These are phyloP conservation scores for Oenanthe melanoleuca DNA, from an alignment of 2,113 vertebrate genomes.

Conservation along the genomic window DNA sequence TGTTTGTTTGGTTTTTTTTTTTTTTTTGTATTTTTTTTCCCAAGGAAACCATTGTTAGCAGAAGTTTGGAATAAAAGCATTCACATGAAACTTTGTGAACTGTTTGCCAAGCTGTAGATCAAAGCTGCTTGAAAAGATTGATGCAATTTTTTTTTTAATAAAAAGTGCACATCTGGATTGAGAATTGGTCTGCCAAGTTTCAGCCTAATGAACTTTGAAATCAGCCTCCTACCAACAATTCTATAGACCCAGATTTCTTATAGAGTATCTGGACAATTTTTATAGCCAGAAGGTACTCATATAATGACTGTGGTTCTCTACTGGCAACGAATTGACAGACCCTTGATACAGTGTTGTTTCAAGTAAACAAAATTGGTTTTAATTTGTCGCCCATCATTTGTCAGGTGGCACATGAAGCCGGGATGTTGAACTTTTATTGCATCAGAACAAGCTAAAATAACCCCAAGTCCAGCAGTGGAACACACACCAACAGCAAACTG, in stretches of 20 bases:
- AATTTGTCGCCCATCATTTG: conserved; percentile 33
- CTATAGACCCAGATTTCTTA: conserved; percentile 3
- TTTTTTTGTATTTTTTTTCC: not conserved
- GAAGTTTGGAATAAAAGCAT: not conserved
- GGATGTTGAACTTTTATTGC: not conserved
- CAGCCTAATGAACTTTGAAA: conserved; percentile 54
- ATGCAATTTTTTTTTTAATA: conserved; percentile 18
- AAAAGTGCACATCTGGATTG: conserved; percentile 65
- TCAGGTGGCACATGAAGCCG: not conserved
- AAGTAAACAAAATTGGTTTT: not conserved
- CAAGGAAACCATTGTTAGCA: not conserved
- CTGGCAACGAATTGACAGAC: conserved; percentile 7
- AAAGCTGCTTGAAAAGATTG: conserved; percentile 44
- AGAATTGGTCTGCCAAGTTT: conserved; percentile 59
- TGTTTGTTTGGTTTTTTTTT: no score
- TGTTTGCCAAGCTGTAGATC: conserved; percentile 44
- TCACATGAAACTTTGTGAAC: not conserved
- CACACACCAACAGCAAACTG: not conserved
- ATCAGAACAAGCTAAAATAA: not conserved
- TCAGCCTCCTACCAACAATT: not conserved
- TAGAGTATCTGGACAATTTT: not conserved
- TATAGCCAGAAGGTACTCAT: not conserved
- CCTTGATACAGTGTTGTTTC: not conserved
- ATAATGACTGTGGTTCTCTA: not conserved
- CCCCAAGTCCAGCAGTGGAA: not conserved